Evolutionary conservation across 2,113 vertebrate genomes (phyloP).

Genomic region (Oncorhynchus nerka): DNA sequence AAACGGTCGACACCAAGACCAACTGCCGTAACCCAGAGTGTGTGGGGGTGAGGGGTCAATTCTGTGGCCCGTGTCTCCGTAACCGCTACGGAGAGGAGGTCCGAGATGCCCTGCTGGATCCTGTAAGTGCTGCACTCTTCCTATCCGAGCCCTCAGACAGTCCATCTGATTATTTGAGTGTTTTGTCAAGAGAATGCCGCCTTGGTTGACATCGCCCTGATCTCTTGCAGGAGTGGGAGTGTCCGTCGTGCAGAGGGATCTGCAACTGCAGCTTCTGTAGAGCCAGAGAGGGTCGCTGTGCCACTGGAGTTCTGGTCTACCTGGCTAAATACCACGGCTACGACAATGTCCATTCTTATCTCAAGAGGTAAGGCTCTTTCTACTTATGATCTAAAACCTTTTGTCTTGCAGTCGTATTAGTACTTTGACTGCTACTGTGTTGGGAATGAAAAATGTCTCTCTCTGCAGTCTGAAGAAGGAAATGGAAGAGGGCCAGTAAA

Average conservation of each 20-base stretch:
- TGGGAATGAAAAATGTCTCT: background rate
- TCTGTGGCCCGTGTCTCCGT: slow-evolving; percentile 94
- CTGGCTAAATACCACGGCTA: slow-evolving; percentile 93
- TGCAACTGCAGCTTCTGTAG: slow-evolving; percentile 99
- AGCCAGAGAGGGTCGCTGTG: slow-evolving; percentile 89
- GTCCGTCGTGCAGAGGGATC: slow-evolving; percentile 94
- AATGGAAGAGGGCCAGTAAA: slow-evolving; percentile 78
- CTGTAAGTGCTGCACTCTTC: slow-evolving; percentile 72
- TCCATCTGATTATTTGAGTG: background rate
- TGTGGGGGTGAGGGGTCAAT: slow-evolving; percentile 90
- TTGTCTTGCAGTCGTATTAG: background rate
- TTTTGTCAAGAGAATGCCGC: background rate
- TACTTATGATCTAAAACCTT: background rate
- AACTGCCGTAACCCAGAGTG: slow-evolving; percentile 92
- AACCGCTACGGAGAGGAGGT: slow-evolving; percentile 98
- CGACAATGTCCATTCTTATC: slow-evolving; percentile 92
- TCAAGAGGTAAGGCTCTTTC: slow-evolving; percentile 80
- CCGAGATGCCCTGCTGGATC: slow-evolving; percentile 81
- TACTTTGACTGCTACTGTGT: background rate
- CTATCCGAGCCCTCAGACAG: background rate
- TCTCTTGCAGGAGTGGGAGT: slow-evolving; percentile 83
- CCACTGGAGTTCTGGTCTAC: slow-evolving; percentile 94
- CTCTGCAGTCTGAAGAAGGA: slow-evolving; percentile 86
- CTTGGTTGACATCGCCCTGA: background rate
- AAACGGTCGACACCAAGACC: slow-evolving; percentile 95